phyloP scores from a whole-genome alignment of 1,140 invertebrate genomes.

The Oryzaephilus surinamensis region DNA sequence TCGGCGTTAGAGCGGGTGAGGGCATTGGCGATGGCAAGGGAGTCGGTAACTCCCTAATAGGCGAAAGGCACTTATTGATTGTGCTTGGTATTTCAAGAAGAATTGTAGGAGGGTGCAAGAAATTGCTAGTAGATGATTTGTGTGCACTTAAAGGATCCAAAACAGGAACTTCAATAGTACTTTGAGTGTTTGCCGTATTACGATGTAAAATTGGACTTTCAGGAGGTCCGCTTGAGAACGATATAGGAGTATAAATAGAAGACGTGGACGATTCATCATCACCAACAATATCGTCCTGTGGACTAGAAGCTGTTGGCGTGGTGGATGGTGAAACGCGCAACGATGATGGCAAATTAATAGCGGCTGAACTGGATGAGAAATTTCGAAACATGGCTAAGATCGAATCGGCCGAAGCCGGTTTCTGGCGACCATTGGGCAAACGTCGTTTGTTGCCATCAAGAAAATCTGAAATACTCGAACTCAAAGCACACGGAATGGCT shows the following conservation, averaged over 20 bases:
- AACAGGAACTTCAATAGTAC: conserved; percentile 51
- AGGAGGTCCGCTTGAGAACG: conserved; percentile 41
- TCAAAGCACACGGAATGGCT: conserved; percentile 34
- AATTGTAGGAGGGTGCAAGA: conserved; percentile 55
- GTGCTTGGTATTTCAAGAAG: conserved; percentile 58
- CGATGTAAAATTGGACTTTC: conserved; percentile 45
- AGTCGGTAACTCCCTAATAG: conserved; percentile 60
- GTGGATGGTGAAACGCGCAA: conserved; percentile 48
- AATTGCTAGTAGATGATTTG: conserved; percentile 43
- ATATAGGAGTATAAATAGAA: conserved; percentile 45
- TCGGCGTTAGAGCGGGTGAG: conserved; percentile 56
- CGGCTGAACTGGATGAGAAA: conserved; percentile 45
- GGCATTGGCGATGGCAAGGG: conserved; percentile 55
- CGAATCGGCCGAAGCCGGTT: conserved; percentile 59
- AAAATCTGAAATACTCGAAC: conserved; percentile 33
- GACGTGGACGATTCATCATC: conserved; percentile 51
- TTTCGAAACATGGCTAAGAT: conserved; percentile 63
- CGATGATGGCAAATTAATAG: conserved; percentile 42
- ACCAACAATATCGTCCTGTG: conserved; percentile 52
- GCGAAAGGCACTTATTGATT: conserved; percentile 61
- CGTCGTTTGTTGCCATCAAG: conserved; percentile 18
- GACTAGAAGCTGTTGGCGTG: conserved; percentile 54
- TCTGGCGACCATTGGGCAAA: conserved; percentile 35
- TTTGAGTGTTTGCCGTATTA: conserved; percentile 28
- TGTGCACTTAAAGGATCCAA: conserved; percentile 53